Percentiles rank a stretch among this genome's conserved stretches.
phyloP scores from a whole-genome alignment of 35 echinoderm and acorn worm species.

The Ophiothrix spiculata region DNA sequence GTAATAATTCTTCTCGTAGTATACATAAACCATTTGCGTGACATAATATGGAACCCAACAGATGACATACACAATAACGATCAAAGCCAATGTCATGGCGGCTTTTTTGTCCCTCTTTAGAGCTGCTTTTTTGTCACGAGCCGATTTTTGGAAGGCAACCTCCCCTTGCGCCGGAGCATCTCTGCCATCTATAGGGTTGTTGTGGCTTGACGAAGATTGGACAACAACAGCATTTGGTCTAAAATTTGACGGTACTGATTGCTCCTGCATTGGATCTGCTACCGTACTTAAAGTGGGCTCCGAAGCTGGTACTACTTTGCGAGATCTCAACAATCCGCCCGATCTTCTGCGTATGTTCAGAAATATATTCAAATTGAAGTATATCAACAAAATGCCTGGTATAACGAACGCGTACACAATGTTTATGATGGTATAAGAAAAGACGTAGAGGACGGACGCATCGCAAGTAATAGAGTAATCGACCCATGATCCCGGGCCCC shows the following conservation, averaged over 20 bases:
- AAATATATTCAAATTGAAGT: constrained; percentile 25
- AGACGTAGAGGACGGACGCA: background rate
- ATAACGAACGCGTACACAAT: constrained; percentile 10
- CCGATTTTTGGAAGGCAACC: background rate
- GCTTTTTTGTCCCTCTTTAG: constrained; percentile 44
- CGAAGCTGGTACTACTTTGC: background rate
- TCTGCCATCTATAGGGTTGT: background rate
- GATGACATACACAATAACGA: constrained; percentile 33
- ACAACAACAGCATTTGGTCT: background rate
- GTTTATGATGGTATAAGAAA: constrained; percentile 24
- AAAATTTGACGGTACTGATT: background rate
- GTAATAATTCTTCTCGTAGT: background rate
- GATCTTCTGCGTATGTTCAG: constrained; percentile 27
- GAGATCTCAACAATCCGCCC: background rate
- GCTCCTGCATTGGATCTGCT: background rate
- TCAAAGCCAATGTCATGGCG: constrained; percentile 33
- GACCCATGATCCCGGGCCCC: background rate
- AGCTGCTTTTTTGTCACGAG: background rate
- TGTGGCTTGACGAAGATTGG: background rate
- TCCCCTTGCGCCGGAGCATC: background rate
- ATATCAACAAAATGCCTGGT: background rate
- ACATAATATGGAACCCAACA: constrained; percentile 45
- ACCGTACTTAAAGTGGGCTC: background rate
- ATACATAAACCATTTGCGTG: constrained; percentile 11
- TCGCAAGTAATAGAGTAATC: constrained; percentile 35